Percentiles rank a stretch among this genome's conserved stretches.
Conservation (phyloP, 2,113 vertebrate genomes). For the Caracal caracal region DNA sequence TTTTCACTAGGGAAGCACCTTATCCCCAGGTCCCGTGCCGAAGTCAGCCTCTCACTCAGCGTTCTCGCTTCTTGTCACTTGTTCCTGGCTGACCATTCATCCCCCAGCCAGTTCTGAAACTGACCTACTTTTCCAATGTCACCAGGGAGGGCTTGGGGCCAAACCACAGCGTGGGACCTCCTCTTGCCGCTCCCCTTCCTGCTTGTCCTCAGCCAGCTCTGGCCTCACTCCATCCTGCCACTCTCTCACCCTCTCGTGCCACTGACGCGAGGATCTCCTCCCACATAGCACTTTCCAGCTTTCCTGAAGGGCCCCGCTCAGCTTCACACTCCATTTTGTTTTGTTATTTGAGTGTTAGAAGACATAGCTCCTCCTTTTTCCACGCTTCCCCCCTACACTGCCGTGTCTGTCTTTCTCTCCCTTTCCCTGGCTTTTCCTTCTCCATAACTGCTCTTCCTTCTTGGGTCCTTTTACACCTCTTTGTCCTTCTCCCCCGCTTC, state of each 20-base stretch:
- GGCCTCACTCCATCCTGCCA: neutral
- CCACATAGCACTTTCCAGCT: neutral
- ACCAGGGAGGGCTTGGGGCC: constrained; percentile 49
- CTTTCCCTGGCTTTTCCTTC: neutral
- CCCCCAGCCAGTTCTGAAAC: neutral
- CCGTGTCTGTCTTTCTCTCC: neutral
- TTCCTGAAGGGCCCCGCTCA: neutral
- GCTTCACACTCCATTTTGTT: neutral
- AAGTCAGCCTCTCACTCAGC: neutral
- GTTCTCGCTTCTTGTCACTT: neutral
- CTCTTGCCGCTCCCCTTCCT: constrained; percentile 25
- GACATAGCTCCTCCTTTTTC: accelerated
- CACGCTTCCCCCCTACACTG: too few relatives aligned
- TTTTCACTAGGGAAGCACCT: accelerated
- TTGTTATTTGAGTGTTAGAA: neutral
- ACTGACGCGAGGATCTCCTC: constrained; percentile 9
- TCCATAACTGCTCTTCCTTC: neutral
- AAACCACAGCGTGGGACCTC: constrained; percentile 18
- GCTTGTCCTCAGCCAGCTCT: neutral
- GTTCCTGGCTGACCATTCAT: constrained; percentile 54
- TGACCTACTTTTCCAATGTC: constrained; percentile 74
- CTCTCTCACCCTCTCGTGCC: neutral
- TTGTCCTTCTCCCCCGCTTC: neutral
- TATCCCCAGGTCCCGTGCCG: neutral
- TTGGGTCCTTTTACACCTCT: neutral